Evolutionary conservation across 2,797 vertebrate species (phyloP).

Genomic region (Molossus alvarezi): DNA sequence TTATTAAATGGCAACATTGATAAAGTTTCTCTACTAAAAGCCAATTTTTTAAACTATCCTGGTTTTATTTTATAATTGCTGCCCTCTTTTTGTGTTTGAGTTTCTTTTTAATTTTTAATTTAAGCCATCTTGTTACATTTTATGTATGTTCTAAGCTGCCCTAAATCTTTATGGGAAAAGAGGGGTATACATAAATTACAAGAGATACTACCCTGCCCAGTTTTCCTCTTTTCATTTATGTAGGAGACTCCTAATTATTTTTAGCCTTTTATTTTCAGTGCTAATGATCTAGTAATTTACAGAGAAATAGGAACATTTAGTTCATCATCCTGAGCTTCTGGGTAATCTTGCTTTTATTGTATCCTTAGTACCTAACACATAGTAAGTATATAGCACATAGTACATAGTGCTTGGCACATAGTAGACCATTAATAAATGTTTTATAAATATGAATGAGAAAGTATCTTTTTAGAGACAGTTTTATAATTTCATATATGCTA

Average conservation of each 20-base stretch:
- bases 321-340: not conserved
- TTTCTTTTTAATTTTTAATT: constrained; percentile 67
- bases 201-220: not conserved
- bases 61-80: constrained; percentile 63
- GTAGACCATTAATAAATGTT: not conserved
- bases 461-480: constrained; percentile 7
- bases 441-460: constrained; percentile 44
- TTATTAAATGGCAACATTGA: not conserved
- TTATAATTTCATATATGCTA: constrained; percentile 31
- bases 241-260: not conserved
- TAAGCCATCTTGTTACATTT: constrained; percentile 38
- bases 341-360: constrained; percentile 49
- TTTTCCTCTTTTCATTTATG: constrained; percentile 54
- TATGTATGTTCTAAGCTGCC: constrained; percentile 22
- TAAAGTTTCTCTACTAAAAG: constrained; percentile 59
- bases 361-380: not conserved
- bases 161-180: constrained; percentile 66
- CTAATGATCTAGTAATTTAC: constrained; percentile 42
- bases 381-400: not conserved
- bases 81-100: not conserved
- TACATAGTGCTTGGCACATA: not conserved
- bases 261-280: constrained; percentile 47
- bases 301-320: constrained; percentile 21
- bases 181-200: not conserved
- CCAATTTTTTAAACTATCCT: constrained; percentile 36